Conservation (phyloP, 2,113 vertebrate genomes). For the Cricetomys ansorgei region DNA sequence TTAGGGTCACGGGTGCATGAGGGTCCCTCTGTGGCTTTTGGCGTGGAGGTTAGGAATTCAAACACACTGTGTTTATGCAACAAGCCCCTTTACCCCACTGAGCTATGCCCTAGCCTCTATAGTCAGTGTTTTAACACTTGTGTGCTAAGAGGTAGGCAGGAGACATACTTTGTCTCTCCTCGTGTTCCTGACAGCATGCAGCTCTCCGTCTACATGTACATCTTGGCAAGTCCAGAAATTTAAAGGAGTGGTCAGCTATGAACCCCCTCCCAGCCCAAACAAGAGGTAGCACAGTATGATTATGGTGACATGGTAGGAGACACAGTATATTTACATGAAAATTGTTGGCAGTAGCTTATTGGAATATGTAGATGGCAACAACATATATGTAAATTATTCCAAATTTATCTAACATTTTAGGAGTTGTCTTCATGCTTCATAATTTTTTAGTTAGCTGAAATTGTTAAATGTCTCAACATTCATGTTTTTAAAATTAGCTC, state of each 20-base stretch:
- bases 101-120: not conserved
- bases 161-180: not conserved
- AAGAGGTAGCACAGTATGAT: not conserved
- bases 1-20: not conserved
- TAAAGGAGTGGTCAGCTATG: not conserved
- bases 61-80: not conserved
- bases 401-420: conserved; percentile 42
- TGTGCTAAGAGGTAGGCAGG: not conserved
- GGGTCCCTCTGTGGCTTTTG: not conserved
- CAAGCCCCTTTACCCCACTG: not conserved
- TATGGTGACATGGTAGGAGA: not conserved
- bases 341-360: not conserved
- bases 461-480: conserved; percentile 39
- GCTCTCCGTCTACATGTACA: not conserved
- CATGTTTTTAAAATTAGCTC: conserved; percentile 15
- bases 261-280: too few relatives aligned
- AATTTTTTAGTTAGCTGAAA: conserved; percentile 55
- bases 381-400: conserved; percentile 38
- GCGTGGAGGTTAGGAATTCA: not conserved
- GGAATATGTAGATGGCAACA: conserved; percentile 23
- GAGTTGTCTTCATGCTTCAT: conserved; percentile 36
- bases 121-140: not conserved
- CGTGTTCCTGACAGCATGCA: not conserved
- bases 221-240: not conserved
- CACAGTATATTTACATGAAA: not conserved